Base-by-base conservation (phyloP, 2,888 invertebrate genomes). In the Amphipyra tragopoginis region DNA sequence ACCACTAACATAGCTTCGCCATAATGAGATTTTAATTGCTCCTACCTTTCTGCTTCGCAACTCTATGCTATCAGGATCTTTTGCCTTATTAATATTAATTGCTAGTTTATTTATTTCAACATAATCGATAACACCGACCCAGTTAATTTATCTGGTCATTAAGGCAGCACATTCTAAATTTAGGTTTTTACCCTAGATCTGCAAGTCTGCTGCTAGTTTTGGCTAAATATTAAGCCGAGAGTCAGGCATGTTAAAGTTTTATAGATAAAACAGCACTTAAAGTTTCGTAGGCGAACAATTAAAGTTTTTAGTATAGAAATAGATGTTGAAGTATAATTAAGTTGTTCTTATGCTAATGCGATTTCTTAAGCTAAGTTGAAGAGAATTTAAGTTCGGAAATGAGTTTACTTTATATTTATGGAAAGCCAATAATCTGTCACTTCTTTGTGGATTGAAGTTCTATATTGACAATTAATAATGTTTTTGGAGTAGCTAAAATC, bases 1-100 rank as follows among this genome's bases (percentile, higher is more conserved):
- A 50, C 34, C 5, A 51, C 39, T 42, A 54, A 48, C 60, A 60
- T 53, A 63, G 59, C 64, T 26, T 26, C 36, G 59, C 73, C 70
- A 52, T 83, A 83, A 83, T 78, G 83, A 72, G 74, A 58, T 77
- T 83, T 83, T 83, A 83, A 84, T 84, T 82, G 67, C 81, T 75
- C 63, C 68, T 66, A 63, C 68, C 58, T 66, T 66, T 53, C 58
- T 59, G n/a, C 13, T 42, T 59, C 45, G 29, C 50, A 54, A 65
- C 43, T 73, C 49, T 36, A 53, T 59, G 38, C 48, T 59, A 58
- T 56, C 64, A 64, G 50, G 29, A 63, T 69, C 54, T 58, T 50
- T 40, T 43, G 50, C 50, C 60, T 72, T 70, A 77, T 77, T 68
- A 77, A 77, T 77, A 77, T 72, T 70, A 77, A 75, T 70, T 56